Evolutionary conservation across 2,113 vertebrate genomes (phyloP).

Genomic region (Delphinus delphis): DNA sequence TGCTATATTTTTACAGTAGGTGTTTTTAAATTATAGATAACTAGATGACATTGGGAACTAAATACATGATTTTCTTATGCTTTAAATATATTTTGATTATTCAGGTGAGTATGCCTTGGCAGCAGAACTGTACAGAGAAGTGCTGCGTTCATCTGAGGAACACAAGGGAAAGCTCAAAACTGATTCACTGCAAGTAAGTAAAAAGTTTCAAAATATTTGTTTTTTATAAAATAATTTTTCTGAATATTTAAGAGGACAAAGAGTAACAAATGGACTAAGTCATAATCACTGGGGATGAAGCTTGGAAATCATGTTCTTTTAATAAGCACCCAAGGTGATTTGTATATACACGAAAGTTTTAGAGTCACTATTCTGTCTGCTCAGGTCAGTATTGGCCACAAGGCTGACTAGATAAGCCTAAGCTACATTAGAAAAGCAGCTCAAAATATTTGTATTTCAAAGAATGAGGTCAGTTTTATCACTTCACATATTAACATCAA

Average conservation of each 20-base stretch:
- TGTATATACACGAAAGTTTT: neutral
- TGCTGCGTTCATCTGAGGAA: constrained; percentile 96
- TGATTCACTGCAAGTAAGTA: constrained; percentile 95
- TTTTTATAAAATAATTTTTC: constrained; percentile 52
- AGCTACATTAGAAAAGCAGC: neutral
- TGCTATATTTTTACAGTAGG: neutral
- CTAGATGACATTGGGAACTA: neutral
- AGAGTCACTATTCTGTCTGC: neutral
- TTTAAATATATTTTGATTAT: constrained; percentile 46
- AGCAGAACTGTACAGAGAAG: constrained; percentile 95
- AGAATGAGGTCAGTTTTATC: neutral
- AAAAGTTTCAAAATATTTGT: neutral
- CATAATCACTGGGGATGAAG: neutral
- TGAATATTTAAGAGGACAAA: neutral
- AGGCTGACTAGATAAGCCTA: neutral
- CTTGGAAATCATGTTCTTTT: neutral
- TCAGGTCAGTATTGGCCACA: neutral
- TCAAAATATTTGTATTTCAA: neutral
- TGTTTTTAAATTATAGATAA: neutral
- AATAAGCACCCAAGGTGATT: neutral
- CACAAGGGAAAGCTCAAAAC: constrained; percentile 98
- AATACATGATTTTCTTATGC: neutral
- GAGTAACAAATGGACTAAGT: neutral
- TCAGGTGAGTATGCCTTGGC: constrained; percentile 91
- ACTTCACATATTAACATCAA: neutral